A percentile compares a stretch with the other conserved stretches of the same genome.
phyloP scores from a whole-genome alignment of 2,888 invertebrate genomes.

The Heterodera filipjevi region DNA sequence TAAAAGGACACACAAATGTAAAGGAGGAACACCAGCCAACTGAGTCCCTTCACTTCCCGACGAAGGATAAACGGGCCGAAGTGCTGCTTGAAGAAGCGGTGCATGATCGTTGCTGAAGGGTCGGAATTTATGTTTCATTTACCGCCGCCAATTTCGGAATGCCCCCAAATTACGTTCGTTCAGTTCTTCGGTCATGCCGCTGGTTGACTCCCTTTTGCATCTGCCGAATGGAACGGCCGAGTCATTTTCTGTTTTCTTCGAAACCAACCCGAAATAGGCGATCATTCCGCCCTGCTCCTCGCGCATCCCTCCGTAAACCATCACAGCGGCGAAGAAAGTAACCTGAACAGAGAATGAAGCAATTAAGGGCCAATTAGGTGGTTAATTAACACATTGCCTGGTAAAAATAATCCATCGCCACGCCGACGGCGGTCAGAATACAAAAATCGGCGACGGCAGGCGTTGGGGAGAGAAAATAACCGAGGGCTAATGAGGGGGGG shows the following conservation, averaged over 20 bases:
- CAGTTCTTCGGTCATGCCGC: slow-evolving; percentile 18
- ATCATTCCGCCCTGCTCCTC: slow-evolving; percentile 60
- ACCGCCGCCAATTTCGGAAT: no score
- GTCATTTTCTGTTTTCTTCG: background rate
- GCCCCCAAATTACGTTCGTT: slow-evolving; percentile 39
- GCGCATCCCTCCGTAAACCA: slow-evolving; percentile 60
- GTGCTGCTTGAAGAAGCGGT: slow-evolving; percentile 57
- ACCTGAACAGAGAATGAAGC: slow-evolving; percentile 45
- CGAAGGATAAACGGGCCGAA: slow-evolving; percentile 60
- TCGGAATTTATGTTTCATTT: background rate
- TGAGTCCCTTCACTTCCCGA: slow-evolving; percentile 52
- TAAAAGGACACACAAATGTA: slow-evolving; percentile 59
- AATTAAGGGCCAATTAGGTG: background rate
- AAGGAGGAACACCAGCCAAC: slow-evolving; percentile 52
- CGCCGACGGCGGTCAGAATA: slow-evolving; percentile 61
- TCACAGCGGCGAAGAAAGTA: slow-evolving; percentile 62
- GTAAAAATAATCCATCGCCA: slow-evolving; percentile 61
- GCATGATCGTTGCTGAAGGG: slow-evolving; percentile 58
- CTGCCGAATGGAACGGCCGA: background rate
- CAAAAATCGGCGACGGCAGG: slow-evolving; percentile 65
- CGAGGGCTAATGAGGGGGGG: slow-evolving; percentile 49
- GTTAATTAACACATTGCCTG: slow-evolving; percentile 25
- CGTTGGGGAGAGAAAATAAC: slow-evolving; percentile 63
- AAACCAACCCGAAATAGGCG: slow-evolving; percentile 48
- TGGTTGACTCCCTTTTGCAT: slow-evolving; percentile 7